Conservation (phyloP, 2,888 invertebrate species). For the Synanthedon tipuliformis region DNA sequence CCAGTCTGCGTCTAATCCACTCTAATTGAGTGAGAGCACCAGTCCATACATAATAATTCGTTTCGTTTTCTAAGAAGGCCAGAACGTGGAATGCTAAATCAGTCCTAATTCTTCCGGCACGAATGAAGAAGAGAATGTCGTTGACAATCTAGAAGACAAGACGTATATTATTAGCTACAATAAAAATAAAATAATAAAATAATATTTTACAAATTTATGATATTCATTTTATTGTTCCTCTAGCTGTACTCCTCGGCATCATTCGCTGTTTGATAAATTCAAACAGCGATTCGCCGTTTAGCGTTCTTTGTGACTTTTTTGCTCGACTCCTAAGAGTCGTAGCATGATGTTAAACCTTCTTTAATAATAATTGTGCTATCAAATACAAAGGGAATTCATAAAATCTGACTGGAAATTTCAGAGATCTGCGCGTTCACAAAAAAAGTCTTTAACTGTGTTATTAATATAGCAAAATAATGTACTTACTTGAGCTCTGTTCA, state of each 20-base stretch:
- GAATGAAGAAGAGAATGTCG: slow-evolving; percentile 78
- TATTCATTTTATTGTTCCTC: neutral
- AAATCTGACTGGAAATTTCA: too few species aligned
- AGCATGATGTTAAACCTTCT: too few species aligned
- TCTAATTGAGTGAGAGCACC: slow-evolving; percentile 69
- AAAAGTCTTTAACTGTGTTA: too few species aligned
- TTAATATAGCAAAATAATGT: neutral
- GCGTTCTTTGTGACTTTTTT: too few species aligned
- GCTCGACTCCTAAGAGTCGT: too few species aligned
- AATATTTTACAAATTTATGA: neutral
- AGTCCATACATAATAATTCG: slow-evolving; percentile 82
- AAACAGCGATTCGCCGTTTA: too few species aligned
- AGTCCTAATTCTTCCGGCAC: slow-evolving; percentile 68
- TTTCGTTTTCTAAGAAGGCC: slow-evolving; percentile 75
- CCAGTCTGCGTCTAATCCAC: slow-evolving; percentile 53
- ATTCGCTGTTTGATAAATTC: neutral
- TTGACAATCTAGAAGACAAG: slow-evolving; percentile 71
- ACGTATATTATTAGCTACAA: neutral
- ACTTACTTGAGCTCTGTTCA: slow-evolving; percentile 79
- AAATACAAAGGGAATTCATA: too few species aligned
- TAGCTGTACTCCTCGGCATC: neutral
- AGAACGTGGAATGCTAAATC: slow-evolving; percentile 72
- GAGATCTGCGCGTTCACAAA: too few species aligned
- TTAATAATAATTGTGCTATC: too few species aligned
- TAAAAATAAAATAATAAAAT: neutral